Evolutionary conservation across 2,888 invertebrate genomes (phyloP).

Genomic region (Athalia rosae): DNA sequence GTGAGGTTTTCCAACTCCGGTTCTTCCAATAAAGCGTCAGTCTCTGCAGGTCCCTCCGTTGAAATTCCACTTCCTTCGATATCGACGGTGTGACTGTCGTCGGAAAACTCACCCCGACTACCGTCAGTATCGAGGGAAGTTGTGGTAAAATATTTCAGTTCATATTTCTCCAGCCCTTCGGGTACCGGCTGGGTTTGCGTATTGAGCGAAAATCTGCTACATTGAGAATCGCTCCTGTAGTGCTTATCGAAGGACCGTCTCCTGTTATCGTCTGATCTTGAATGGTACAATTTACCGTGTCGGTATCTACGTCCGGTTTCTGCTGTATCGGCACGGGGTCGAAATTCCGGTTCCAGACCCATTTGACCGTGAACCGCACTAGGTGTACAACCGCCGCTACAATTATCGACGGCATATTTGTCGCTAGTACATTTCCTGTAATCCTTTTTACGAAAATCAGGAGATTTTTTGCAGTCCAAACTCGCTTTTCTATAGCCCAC

Average conservation of each 20-base stretch:
- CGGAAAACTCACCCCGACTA: conserved; percentile 62
- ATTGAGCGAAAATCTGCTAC: conserved; percentile 61
- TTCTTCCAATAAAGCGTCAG: conserved; percentile 67
- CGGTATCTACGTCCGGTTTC: conserved; percentile 57
- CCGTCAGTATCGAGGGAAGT: conserved; percentile 65
- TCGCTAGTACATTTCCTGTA: conserved; percentile 66
- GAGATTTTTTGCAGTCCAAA: conserved; percentile 68
- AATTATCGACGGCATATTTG: conserved; percentile 60
- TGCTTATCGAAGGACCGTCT: conserved; percentile 68
- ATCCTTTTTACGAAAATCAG: conserved; percentile 68
- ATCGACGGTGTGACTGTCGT: conserved; percentile 61
- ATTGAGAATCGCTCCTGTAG: conserved; percentile 61
- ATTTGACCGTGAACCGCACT: conserved; percentile 53
- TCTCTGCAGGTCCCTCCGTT: conserved; percentile 61
- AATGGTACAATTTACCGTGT: conserved; percentile 67
- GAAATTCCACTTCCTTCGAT: conserved; percentile 63
- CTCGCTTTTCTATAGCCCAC: conserved; percentile 68
- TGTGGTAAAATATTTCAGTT: conserved; percentile 66
- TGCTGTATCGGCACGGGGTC: conserved; percentile 24
- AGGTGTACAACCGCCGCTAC: neutral
- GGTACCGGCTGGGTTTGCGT: conserved; percentile 60
- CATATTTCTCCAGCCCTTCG: conserved; percentile 59
- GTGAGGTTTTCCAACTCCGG: conserved; percentile 68
- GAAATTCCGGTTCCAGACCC: conserved; percentile 48
- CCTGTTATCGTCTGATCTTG: conserved; percentile 69